Conservation (phyloP, 2,888 invertebrate genomes). For the Leucophenga maculata region DNA sequence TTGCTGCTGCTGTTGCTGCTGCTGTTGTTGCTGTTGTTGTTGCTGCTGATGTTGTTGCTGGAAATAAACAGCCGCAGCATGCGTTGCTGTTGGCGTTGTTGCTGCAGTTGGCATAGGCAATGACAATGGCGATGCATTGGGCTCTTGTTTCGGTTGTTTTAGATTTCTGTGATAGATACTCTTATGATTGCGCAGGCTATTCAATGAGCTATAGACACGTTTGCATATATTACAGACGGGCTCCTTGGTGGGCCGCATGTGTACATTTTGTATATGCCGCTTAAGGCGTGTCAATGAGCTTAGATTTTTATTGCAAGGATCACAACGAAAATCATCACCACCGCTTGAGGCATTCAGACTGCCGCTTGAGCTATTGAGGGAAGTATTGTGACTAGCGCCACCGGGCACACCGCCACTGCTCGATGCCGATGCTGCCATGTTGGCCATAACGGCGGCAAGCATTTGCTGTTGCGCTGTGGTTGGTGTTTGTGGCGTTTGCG, state of each 20-base stretch:
- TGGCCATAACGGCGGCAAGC: constrained; percentile 67
- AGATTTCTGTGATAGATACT: constrained; percentile 90
- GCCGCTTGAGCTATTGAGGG: constrained; percentile 52
- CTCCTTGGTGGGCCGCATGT: constrained; percentile 91
- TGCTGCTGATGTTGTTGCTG: constrained; percentile 15
- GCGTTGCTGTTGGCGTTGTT: constrained; percentile 58
- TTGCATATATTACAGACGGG: constrained; percentile 94
- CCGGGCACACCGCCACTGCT: constrained; percentile 43
- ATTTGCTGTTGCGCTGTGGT: constrained; percentile 61
- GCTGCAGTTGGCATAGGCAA: constrained; percentile 50
- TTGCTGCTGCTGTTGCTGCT: constrained; percentile 35
- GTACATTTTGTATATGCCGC: constrained; percentile 93
- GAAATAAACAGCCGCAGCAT: not conserved
- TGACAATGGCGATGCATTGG: constrained; percentile 42
- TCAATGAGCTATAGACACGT: constrained; percentile 91
- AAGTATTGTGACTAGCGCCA: constrained; percentile 49
- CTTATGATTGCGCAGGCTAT: constrained; percentile 92
- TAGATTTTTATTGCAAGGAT: constrained; percentile 92
- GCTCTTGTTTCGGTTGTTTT: constrained; percentile 78
- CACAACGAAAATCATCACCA: constrained; percentile 90
- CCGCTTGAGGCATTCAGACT: constrained; percentile 62
- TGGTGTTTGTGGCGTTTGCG: constrained; percentile 44
- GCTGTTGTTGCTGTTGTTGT: constrained; percentile 46
- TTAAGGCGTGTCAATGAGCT: constrained; percentile 89
- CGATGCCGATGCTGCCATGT: constrained; percentile 63